phyloP scores from a whole-genome alignment of 2,888 invertebrate species.

The Aleiodes leptofemur region DNA sequence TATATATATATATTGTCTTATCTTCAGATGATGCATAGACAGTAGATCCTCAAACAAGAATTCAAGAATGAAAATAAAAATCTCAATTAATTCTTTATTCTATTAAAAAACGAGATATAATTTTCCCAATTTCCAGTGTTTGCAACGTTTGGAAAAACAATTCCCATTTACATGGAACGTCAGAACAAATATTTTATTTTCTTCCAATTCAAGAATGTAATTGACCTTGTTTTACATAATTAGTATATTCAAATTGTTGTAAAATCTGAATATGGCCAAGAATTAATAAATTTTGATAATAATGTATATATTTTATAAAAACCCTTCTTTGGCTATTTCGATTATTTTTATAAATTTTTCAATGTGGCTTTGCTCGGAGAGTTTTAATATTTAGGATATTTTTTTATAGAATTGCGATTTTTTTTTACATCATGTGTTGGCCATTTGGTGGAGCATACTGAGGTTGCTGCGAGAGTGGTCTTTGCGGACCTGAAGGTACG shows the following conservation, averaged over 20 bases:
- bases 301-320: conserved; percentile 20
- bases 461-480: conserved; percentile 63
- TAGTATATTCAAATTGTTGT: no score
- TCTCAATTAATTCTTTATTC: no score
- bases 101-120: no score
- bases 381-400: conserved; percentile 21
- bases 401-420: not conserved
- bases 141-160: no score
- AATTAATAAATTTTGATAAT: not conserved
- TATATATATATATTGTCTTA: not conserved
- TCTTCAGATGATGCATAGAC: not conserved
- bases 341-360: conserved; percentile 43
- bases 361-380: conserved; percentile 44
- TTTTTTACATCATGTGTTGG: conserved; percentile 71
- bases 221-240: no score
- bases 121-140: no score
- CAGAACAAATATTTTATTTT: no score
- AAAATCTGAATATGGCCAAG: no score
- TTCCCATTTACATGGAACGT: no score
- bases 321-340: conserved; percentile 44
- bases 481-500: conserved; percentile 63
- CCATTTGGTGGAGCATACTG: conserved; percentile 69
- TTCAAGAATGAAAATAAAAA: no score
- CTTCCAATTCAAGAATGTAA: no score
- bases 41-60: no score